Conservation (phyloP, 2,797 vertebrate species). For the Synaphobranchus kaupii region DNA sequence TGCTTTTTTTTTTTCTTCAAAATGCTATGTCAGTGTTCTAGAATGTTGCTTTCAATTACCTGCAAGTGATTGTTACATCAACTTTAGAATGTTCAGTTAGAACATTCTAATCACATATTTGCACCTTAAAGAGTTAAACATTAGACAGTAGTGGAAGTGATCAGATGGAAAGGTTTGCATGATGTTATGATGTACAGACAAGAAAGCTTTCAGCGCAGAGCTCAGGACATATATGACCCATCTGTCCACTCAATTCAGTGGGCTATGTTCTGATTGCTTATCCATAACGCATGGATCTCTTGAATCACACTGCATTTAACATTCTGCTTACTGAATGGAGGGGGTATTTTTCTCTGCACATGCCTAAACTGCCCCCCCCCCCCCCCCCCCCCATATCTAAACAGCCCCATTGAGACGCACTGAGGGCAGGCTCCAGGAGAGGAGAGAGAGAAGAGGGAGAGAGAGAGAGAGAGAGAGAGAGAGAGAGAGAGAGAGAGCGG, state of each 20-base stretch:
- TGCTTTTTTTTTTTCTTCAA: no score
- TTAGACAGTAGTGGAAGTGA: not conserved
- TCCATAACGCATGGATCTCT: not conserved
- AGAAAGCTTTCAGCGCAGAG: not conserved
- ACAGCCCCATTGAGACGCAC: not conserved
- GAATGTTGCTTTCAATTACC: no score
- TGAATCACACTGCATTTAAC: not conserved
- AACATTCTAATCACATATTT: no score
- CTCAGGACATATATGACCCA: not conserved
- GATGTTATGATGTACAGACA: not conserved
- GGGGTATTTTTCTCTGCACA: not conserved
- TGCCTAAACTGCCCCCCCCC: not conserved
- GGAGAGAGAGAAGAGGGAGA: conserved; percentile 56
- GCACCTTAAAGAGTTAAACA: not conserved
- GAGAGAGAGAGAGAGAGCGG: conserved; percentile 43
- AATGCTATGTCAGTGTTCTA: no score
- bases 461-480: conserved; percentile 40
- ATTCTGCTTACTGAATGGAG: not conserved
- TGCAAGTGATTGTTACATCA: no score
- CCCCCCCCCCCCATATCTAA: not conserved
- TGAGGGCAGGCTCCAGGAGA: conserved; percentile 54
- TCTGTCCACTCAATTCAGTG: not conserved
- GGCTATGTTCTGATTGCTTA: not conserved
- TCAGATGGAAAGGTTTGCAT: not conserved
- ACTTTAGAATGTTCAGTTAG: no score